Evolutionary conservation across 2,888 invertebrate species (phyloP).

Genomic region (Cataglyphis rosenhaueri): DNA sequence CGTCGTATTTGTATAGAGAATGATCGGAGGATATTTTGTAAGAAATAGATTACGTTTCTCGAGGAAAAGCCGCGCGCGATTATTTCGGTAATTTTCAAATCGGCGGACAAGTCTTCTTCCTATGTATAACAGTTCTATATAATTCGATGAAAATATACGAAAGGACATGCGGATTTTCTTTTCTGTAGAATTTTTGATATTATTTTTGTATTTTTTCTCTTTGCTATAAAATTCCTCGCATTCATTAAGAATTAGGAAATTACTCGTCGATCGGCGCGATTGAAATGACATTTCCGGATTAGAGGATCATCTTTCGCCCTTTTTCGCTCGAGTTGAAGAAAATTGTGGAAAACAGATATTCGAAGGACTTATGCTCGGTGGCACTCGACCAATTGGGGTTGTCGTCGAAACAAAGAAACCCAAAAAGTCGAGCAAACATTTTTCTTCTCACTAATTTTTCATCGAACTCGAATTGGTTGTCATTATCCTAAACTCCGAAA

Average conservation of each 20-base stretch:
- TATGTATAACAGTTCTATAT: background rate
- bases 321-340: constrained; percentile 10
- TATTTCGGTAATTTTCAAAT: constrained; percentile 5
- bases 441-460: background rate
- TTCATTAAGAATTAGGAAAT: background rate
- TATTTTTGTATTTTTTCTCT: constrained; percentile 1
- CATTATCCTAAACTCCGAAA: background rate
- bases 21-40: constrained; percentile 19
- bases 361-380: background rate
- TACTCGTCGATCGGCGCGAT: background rate
- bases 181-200: background rate
- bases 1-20: constrained; percentile 37
- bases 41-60: constrained; percentile 29
- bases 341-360: constrained; percentile 27
- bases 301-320: constrained; percentile 16
- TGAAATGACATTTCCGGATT: constrained; percentile 25
- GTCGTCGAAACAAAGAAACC: constrained; percentile 43
- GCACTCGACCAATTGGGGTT: constrained; percentile 38
- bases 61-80: constrained; percentile 35
- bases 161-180: background rate
- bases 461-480: background rate
- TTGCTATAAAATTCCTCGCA: constrained; percentile 1
- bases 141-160: constrained; percentile 7
- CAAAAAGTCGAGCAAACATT: constrained; percentile 34
- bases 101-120: background rate